Percentiles rank a stretch among this genome's conserved stretches.
These are phyloP conservation scores for Drosophila algonquin DNA, from an alignment of 2,888 invertebrate species.

Conservation along the genomic window DNA sequence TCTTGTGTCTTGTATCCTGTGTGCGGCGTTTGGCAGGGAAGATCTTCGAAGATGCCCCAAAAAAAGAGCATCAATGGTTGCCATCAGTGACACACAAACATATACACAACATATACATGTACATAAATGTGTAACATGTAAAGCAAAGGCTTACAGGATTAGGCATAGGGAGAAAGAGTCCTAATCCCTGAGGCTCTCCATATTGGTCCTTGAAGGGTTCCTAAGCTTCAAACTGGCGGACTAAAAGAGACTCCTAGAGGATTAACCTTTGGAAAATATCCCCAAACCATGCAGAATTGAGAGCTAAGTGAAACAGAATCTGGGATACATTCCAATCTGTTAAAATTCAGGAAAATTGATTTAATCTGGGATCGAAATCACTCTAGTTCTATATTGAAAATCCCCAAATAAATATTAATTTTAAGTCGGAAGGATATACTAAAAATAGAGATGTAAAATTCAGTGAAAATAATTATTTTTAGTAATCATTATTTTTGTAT, in stretches of 20 bases:
- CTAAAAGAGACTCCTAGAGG: not conserved
- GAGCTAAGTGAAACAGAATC: not conserved
- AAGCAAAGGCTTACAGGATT: not conserved
- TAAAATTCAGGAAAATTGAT: too few species aligned
- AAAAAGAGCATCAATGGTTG: not conserved
- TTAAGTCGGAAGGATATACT: too few species aligned
- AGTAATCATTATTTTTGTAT: too few species aligned
- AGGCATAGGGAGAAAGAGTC: not conserved
- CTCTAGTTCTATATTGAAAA: too few species aligned
- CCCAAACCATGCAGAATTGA: not conserved
- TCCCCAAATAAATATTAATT: too few species aligned
- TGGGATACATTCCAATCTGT: too few species aligned
- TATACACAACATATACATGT: too few species aligned
- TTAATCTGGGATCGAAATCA: too few species aligned
- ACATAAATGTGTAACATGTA: too few species aligned
- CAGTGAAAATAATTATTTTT: too few species aligned
- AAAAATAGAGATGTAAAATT: too few species aligned
- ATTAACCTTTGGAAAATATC: not conserved
- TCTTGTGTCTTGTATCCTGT: not conserved
- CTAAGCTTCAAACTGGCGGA: not conserved
- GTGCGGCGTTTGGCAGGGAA: slow-evolving; percentile 4
- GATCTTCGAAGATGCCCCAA: slow-evolving; percentile 28
- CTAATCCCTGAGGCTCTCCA: not conserved
- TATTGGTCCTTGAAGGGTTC: not conserved
- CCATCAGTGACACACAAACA: not conserved